phyloP scores from a whole-genome alignment of 2,113 vertebrate species.

The Epinephelus fuscoguttatus region DNA sequence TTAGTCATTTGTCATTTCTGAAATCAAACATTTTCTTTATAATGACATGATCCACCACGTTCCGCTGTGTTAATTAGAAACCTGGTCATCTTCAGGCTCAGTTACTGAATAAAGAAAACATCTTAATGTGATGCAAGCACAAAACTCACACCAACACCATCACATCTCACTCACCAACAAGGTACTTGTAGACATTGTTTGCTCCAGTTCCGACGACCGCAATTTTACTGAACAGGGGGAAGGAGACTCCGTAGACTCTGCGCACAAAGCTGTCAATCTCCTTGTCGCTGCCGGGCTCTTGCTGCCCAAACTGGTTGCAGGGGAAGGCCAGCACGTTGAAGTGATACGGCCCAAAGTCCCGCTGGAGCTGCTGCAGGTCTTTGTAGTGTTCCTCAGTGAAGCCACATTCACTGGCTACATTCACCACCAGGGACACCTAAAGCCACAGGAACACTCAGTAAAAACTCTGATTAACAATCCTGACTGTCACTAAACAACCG shows the following conservation, averaged over 20 bases:
- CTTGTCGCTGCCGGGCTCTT: conserved; percentile 93
- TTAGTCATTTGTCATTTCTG: neutral
- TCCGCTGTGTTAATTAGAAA: neutral
- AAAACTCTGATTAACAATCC: neutral
- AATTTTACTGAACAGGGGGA: conserved; percentile 97
- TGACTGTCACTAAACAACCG: neutral
- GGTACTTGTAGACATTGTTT: conserved; percentile 94
- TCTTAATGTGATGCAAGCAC: neutral
- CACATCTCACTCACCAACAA: conserved; percentile 74
- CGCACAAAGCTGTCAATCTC: conserved; percentile 96
- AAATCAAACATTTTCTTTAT: neutral
- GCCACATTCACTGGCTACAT: conserved; percentile 96
- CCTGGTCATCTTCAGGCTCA: neutral
- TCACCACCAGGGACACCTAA: conserved; percentile 95
- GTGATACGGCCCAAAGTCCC: conserved; percentile 92
- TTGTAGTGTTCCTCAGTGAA: conserved; percentile 95
- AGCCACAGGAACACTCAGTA: neutral
- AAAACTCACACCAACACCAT: neutral
- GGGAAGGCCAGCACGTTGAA: conserved; percentile 98
- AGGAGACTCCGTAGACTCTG: conserved; percentile 90
- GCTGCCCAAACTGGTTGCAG: conserved; percentile 98
- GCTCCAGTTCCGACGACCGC: conserved; percentile 89
- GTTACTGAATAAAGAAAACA: neutral
- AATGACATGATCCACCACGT: neutral
- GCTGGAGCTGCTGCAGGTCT: conserved; percentile 93